Percentiles rank a stretch among this genome's conserved stretches.
Conservation (phyloP, 1,140 invertebrate genomes). For the Cephus cinctus region DNA sequence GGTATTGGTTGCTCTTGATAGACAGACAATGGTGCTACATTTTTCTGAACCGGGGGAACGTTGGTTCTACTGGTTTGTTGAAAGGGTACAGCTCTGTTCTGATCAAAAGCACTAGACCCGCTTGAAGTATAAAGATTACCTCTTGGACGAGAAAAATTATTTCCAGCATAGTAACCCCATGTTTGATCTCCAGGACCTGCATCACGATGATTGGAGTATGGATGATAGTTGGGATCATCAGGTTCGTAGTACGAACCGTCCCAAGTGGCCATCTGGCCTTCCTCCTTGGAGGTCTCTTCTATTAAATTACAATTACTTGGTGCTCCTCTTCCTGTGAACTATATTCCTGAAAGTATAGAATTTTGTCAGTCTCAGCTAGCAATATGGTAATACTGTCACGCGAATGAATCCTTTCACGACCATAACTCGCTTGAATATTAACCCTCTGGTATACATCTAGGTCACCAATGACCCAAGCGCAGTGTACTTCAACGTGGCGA, state of each 20-base stretch:
- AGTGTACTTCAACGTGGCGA: too few relatives aligned
- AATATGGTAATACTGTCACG: background rate
- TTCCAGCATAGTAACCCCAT: conserved; percentile 31
- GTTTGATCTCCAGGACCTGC: conserved; percentile 15
- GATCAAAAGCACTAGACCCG: conserved; percentile 16
- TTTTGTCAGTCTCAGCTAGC: background rate
- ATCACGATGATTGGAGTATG: conserved; percentile 26
- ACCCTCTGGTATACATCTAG: background rate
- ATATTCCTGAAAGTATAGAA: background rate
- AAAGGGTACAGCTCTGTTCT: conserved; percentile 13
- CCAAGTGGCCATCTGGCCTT: conserved; percentile 49
- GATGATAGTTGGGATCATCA: conserved; percentile 38
- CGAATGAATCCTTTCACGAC: too few relatives aligned
- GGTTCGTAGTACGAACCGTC: conserved; percentile 44
- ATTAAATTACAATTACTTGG: background rate
- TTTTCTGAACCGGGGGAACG: conserved; percentile 8
- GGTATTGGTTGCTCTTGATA: background rate
- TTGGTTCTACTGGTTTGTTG: conserved; percentile 14
- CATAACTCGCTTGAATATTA: background rate
- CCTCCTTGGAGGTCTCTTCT: background rate
- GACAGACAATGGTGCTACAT: conserved; percentile 13
- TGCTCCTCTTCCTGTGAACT: background rate
- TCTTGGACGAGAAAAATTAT: conserved; percentile 18
- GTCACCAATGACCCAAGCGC: background rate
- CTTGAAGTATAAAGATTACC: conserved; percentile 18